A percentile compares a stretch with the other conserved stretches of the same genome.
Evolutionary conservation across 2,797 vertebrate species (phyloP).

Genomic region (Melopsittacus undulatus): DNA sequence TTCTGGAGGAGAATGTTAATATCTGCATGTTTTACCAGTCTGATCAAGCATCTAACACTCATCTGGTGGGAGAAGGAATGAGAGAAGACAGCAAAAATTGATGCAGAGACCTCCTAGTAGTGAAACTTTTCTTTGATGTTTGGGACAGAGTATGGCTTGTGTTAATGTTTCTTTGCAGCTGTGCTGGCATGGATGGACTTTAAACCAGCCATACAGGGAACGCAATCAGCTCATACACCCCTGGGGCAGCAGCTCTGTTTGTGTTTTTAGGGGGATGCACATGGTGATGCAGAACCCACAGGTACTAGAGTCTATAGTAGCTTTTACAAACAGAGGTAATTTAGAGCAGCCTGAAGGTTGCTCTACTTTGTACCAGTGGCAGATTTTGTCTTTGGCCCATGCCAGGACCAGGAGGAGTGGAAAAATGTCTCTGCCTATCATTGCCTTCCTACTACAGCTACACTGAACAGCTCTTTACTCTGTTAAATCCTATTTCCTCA

Average conservation of each 20-base stretch:
- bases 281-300: not conserved
- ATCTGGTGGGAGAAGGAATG: not conserved
- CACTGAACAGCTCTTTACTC: not conserved
- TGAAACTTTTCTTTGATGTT: not conserved
- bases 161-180: not conserved
- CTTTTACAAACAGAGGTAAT: not conserved
- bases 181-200: not conserved
- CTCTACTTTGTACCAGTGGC: not conserved
- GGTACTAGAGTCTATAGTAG: not conserved
- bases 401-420: not conserved
- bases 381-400: not conserved
- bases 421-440: not conserved
- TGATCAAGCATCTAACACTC: not conserved
- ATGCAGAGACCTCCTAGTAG: not conserved
- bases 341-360: not conserved
- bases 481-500: not conserved
- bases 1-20: not conserved
- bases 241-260: not conserved
- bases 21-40: not conserved
- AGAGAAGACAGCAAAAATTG: not conserved
- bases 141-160: fast-evolving
- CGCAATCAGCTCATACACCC: not conserved
- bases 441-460: not conserved
- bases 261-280: not conserved
- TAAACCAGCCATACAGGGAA: not conserved